Evolutionary conservation across 2,888 invertebrate species (phyloP).

Genomic region (Alsophila aescularia): DNA sequence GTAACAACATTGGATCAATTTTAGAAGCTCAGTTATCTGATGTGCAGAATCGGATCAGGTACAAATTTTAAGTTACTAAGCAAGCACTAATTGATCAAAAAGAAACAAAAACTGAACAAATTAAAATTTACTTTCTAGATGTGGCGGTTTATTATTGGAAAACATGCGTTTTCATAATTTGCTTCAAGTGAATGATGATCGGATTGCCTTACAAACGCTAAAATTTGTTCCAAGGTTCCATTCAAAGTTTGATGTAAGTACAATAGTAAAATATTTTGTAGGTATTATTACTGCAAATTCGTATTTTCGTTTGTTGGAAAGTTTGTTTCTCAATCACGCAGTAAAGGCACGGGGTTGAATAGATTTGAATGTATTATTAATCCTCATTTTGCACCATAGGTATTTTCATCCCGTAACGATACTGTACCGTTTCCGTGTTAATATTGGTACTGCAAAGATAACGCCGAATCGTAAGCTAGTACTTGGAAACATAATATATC

Average conservation of each 20-base stretch:
- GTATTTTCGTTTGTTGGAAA: no score
- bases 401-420: no score
- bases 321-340: no score
- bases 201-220: conserved; percentile 26
- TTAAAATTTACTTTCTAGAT: conserved; percentile 32
- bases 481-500: no score
- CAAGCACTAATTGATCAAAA: not conserved
- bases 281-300: no score
- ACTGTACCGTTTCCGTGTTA: no score
- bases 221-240: conserved; percentile 31
- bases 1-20: not conserved
- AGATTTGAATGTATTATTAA: no score
- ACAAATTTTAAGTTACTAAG: not conserved
- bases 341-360: no score
- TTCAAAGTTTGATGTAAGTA: conserved; percentile 34
- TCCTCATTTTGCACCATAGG: no score
- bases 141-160: conserved; percentile 45
- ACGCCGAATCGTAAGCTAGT: no score
- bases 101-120: not conserved
- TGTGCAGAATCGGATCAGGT: not conserved
- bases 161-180: conserved; percentile 37
- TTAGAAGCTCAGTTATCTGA: not conserved
- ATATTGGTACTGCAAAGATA: no score
- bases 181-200: conserved; percentile 10
- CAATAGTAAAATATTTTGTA: no score